phyloP scores from a whole-genome alignment of 1,140 invertebrate genomes.

The Dendroctonus ponderosae region DNA sequence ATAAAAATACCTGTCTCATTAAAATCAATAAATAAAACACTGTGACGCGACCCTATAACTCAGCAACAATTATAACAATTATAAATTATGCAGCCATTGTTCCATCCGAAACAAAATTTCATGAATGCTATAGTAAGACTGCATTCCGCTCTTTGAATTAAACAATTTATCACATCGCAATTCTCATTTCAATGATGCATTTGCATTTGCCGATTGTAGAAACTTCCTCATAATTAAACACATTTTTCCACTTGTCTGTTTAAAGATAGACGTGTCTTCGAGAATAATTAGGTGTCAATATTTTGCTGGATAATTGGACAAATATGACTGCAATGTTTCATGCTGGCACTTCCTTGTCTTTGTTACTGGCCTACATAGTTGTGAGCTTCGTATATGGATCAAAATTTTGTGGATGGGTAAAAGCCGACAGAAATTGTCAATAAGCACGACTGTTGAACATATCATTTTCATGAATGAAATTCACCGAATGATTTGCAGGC shows the following conservation, averaged over 20 bases:
- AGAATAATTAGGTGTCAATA: neutral
- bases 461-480: no score
- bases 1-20: no score
- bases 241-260: slow-evolving; percentile 3
- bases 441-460: no score
- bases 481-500: no score
- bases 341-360: neutral
- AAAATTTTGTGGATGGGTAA: no score
- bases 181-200: slow-evolving; percentile 9
- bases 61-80: no score
- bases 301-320: neutral
- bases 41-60: no score
- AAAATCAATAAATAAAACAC: no score
- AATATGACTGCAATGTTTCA: neutral
- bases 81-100: neutral
- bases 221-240: slow-evolving; percentile 20
- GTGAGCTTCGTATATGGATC: no score
- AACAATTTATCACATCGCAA: slow-evolving; percentile 20
- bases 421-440: no score
- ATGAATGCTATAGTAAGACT: slow-evolving; percentile 7
- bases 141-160: slow-evolving; percentile 10
- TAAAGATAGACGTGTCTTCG: neutral
- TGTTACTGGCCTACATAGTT: neutral
- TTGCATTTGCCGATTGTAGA: slow-evolving; percentile 11
- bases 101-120: slow-evolving; percentile 14